Conservation (phyloP, 2,888 invertebrate species). For the Agrilus cyanescens region DNA sequence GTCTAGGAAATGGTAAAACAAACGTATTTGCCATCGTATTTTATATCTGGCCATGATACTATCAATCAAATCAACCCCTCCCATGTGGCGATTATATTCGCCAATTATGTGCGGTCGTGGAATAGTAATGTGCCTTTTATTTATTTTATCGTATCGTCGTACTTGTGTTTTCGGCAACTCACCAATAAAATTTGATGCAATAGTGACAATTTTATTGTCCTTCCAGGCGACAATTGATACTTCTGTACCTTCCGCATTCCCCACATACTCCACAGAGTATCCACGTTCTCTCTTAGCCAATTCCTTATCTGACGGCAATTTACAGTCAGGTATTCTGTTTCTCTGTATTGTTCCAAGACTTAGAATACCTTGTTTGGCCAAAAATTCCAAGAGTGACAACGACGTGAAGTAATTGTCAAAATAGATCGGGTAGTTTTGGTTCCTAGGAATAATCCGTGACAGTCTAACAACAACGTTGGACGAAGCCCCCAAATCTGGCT, state of each 20-base stretch:
- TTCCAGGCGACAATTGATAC: conserved; percentile 17
- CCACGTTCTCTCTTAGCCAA: conserved; percentile 19
- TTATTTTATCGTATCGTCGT: conserved; percentile 12
- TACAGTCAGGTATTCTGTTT: conserved; percentile 24
- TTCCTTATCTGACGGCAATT: conserved; percentile 22
- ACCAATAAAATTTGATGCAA: conserved; percentile 17
- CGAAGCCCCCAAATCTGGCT: conserved; percentile 24
- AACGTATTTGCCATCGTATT: no score
- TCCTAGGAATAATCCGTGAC: conserved; percentile 19
- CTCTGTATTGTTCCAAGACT: conserved; percentile 23
- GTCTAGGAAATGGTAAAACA: no score
- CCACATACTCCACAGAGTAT: conserved; percentile 18
- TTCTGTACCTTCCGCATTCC: conserved; percentile 15
- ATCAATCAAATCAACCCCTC: no score
- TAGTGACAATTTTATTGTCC: conserved; percentile 18
- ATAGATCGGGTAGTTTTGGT: conserved; percentile 24
- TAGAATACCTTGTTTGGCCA: conserved; percentile 22
- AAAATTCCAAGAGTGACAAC: conserved; percentile 17
- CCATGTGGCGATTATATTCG: no score
- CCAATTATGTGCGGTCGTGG: no score
- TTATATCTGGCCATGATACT: no score
- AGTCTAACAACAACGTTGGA: conserved; percentile 26
- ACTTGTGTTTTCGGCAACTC: conserved; percentile 6
- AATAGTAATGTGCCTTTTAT: no score
- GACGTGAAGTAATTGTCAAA: conserved; percentile 27